A percentile compares a stretch with the other conserved stretches of the same genome.
These are phyloP conservation scores for Zaprionus camerounensis DNA, from an alignment of 1,140 invertebrate species.

Conservation along the genomic window DNA sequence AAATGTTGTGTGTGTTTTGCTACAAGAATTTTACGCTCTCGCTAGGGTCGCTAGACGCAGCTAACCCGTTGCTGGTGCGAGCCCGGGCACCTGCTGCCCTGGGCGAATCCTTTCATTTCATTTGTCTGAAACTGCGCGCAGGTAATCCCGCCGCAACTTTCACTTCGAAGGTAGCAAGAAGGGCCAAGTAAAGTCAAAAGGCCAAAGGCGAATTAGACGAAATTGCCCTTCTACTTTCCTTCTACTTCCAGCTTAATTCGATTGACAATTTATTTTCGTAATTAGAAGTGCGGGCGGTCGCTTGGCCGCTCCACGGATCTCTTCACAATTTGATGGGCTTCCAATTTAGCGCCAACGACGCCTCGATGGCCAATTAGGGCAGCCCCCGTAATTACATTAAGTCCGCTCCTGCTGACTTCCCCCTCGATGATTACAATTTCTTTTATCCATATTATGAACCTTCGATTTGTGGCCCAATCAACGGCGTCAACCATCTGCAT, in stretches of 20 bases:
- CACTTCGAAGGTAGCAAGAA: conserved; percentile 30
- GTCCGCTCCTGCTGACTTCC: conserved; percentile 47
- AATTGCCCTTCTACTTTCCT: neutral
- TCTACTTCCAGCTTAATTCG: conserved; percentile 30
- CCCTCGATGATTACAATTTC: conserved; percentile 40
- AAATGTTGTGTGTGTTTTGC: conserved; percentile 65
- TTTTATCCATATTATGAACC: conserved; percentile 39
- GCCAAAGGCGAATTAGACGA: conserved; percentile 4
- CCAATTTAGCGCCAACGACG: conserved; percentile 63
- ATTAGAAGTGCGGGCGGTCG: conserved; percentile 62
- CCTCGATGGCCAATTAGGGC: conserved; percentile 59
- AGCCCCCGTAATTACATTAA: conserved; percentile 69
- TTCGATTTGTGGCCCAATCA: conserved; percentile 68
- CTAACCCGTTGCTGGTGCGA: conserved; percentile 53
- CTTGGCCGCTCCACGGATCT: neutral
- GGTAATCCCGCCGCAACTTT: conserved; percentile 37
- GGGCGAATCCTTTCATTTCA: conserved; percentile 25
- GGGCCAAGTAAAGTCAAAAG: conserved; percentile 11
- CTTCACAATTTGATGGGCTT: conserved; percentile 49
- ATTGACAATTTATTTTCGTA: conserved; percentile 59
- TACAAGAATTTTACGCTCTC: conserved; percentile 72
- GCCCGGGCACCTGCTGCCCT: conserved; percentile 62
- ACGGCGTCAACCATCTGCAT: conserved; percentile 63
- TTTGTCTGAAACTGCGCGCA: neutral
- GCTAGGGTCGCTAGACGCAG: conserved; percentile 22